Percentiles rank a stretch among this genome's conserved stretches.
phyloP scores from a whole-genome alignment of 2,113 vertebrate genomes.

The Seriola quinqueradiata region DNA sequence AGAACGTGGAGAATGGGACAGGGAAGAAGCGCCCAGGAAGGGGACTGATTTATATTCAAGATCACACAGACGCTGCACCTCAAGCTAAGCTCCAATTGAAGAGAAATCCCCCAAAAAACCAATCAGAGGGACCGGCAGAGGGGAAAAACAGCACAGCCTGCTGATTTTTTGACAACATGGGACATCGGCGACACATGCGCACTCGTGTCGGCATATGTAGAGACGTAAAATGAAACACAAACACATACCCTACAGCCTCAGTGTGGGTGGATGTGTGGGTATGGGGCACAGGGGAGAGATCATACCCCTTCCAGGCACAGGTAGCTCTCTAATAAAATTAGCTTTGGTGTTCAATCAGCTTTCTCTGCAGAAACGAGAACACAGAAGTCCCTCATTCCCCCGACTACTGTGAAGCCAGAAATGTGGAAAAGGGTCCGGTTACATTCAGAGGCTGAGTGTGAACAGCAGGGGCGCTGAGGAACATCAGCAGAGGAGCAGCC shows the following conservation, averaged over 20 bases:
- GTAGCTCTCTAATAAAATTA: conserved; percentile 68
- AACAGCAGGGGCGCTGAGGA: neutral
- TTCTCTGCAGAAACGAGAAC: conserved; percentile 55
- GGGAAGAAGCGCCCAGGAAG: conserved; percentile 25
- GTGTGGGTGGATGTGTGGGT: conserved; percentile 51
- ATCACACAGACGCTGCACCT: conserved; percentile 67
- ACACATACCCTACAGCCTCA: conserved; percentile 45
- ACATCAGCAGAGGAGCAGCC: neutral
- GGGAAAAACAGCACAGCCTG: neutral
- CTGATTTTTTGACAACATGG: conserved; percentile 49
- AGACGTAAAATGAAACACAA: conserved; percentile 46
- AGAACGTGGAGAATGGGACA: conserved; percentile 63
- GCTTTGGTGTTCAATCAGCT: conserved; percentile 57
- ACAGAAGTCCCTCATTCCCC: conserved; percentile 18
- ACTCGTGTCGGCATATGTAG: conserved; percentile 35
- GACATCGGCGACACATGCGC: conserved; percentile 1
- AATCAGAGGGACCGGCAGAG: conserved; percentile 21
- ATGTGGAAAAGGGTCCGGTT: neutral
- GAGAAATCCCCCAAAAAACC: conserved; percentile 45
- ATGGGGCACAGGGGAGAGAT: conserved; percentile 44
- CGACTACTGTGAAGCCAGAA: conserved; percentile 9
- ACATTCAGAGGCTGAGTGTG: neutral
- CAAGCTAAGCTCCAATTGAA: conserved; percentile 63
- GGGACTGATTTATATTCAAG: conserved; percentile 67
- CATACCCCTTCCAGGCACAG: conserved; percentile 57